phyloP scores from a whole-genome alignment of 1,140 invertebrate genomes.

The Cherax destructor region DNA sequence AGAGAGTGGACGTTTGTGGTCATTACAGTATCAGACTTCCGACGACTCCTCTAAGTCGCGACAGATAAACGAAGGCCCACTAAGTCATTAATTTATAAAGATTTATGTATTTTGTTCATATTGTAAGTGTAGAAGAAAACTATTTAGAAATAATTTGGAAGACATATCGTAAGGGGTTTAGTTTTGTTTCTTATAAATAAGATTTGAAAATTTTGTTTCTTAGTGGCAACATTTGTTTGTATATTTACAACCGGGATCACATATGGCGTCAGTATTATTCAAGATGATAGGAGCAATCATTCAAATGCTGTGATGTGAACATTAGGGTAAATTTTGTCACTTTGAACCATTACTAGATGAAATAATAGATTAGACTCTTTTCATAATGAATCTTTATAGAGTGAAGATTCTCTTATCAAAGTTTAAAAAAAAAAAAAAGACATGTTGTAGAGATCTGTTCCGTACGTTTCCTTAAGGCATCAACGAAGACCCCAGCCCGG shows the following conservation, averaged over 20 bases:
- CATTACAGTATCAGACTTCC: conserved; percentile 9
- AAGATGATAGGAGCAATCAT: conserved; percentile 59
- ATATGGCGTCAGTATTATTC: conserved; percentile 42
- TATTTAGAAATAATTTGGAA: conserved; percentile 30
- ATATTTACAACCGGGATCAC: conserved; percentile 15
- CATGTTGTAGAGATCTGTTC: not conserved
- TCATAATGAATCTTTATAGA: conserved; percentile 64
- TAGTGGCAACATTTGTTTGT: conserved; percentile 55
- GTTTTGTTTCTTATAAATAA: conserved; percentile 32
- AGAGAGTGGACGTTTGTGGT: conserved; percentile 45
- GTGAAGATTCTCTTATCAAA: conserved; percentile 60
- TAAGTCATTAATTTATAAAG: not conserved
- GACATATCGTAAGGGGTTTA: conserved; percentile 13
- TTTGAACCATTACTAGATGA: conserved; percentile 59
- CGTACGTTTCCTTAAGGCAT: conserved; percentile 55
- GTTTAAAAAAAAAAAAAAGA: conserved; percentile 60
- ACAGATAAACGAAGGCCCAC: conserved; percentile 19
- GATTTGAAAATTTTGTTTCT: conserved; percentile 40
- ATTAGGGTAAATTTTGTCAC: conserved; percentile 66
- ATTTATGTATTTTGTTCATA: conserved; percentile 42
- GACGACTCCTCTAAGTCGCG: conserved; percentile 29
- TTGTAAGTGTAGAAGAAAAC: conserved; percentile 27
- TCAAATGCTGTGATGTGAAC: conserved; percentile 66
- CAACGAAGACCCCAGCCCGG: conserved; percentile 59
- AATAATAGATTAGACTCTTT: conserved; percentile 55